Evolutionary conservation across 2,888 invertebrate species (phyloP), one percentile per base, ranked within the genome.

Genomic region (Xanthostigma xanthostigma): DNA sequence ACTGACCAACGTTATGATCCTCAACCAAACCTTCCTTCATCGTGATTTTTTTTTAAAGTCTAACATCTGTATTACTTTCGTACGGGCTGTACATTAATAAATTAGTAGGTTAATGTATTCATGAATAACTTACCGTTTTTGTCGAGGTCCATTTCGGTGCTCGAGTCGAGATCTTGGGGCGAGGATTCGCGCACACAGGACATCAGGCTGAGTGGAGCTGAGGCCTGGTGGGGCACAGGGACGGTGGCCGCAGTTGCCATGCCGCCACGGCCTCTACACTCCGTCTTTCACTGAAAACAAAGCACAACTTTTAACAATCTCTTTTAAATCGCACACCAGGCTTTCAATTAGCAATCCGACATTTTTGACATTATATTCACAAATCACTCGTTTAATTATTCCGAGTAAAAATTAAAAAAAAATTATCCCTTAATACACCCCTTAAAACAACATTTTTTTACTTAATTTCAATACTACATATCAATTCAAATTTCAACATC

Each of bases 131-230:
- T 59, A 70, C 70, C 68, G 57, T 59, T 64, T 58, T 65, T 65
- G 50, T 67, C 67, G 46, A 53, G 57, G 45, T 60, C 60, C 66
- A 67, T 70, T 65, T 66, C 72, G 63, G 62, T 63, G 55, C 68
- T 68, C 60, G 70, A 72, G 57, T 69, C 69, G 67, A 73, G 63
- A 49, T 62, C 63, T 53, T 76, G 73, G 58, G 82, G 81, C 50
- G 75, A 75, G 33, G 75, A 73, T 58, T 76, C 75, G 44, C 76
- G 68, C 51, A 76, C 74, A 60, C 75, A 76, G 48, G 75, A 81
- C 81, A 83, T 83, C 62, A 81, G 72, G 58, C 66, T 64, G 45
- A 67, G 59, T 54, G 66, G 63, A 50, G 68, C 68, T 41, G 56
- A 52, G 17, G 54, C 51, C 36, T 48, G 48, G 48, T 48, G 53